Evolutionary conservation across 1,140 invertebrate species (phyloP).

Genomic region (Oedothorax gibbosus): DNA sequence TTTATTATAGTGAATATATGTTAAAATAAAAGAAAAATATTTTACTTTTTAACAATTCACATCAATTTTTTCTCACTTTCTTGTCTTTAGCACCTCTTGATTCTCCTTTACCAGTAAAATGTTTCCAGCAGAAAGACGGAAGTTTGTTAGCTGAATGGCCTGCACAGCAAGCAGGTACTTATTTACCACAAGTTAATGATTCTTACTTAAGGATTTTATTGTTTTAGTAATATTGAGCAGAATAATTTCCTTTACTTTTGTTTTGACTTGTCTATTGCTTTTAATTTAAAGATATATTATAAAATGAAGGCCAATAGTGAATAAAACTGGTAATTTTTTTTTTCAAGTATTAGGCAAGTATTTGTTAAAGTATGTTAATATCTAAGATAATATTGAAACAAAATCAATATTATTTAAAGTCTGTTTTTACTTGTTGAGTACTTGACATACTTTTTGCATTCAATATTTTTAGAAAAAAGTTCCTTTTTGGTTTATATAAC

Average conservation of each 20-base stretch:
- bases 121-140: conserved; percentile 95
- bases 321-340: too few relatives aligned
- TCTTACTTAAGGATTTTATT: background rate
- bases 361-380: too few relatives aligned
- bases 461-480: background rate
- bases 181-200: background rate
- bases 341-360: too few relatives aligned
- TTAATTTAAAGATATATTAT: too few relatives aligned
- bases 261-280: too few relatives aligned
- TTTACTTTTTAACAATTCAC: background rate
- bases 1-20: background rate
- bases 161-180: conserved; percentile 73
- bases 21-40: background rate
- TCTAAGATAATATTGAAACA: too few relatives aligned
- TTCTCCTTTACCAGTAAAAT: conserved; percentile 86
- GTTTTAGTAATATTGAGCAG: background rate
- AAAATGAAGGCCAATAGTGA: too few relatives aligned
- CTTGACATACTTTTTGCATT: background rate
- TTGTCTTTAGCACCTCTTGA: conserved; percentile 79
- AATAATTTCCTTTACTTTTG: too few relatives aligned
- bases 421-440: background rate
- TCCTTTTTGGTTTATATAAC: background rate
- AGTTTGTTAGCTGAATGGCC: conserved; percentile 92
- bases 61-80: background rate
- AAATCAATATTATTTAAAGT: too few relatives aligned